Base-by-base conservation (phyloP, 2,888 invertebrate genomes). In the Colletes collaris region DNA sequence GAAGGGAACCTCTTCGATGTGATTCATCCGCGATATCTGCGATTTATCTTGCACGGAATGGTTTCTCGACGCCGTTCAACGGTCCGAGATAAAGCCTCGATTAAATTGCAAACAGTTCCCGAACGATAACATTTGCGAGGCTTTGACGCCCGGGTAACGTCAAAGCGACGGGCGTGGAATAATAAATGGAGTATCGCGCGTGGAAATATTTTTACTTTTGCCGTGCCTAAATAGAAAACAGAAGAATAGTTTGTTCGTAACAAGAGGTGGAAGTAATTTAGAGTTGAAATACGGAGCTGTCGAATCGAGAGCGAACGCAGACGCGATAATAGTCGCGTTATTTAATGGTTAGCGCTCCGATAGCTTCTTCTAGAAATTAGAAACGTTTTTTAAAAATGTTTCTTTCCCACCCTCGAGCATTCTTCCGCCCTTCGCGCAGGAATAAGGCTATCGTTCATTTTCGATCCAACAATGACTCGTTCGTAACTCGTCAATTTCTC, bases 11-110 rank as follows among this genome's bases (percentile, higher is more conserved):
- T 56, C 55, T 49, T 50, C 53, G 56, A 40, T 19, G 50, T 63
- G 75, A 78, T 66, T 78, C 66, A 69, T 49, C 71, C 27, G 56
- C 16, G 49, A 49, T 71, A 71, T 67, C 70, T 49, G 70, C 62
- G 66, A 69, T 76, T 76, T 67, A 56, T 78, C 78, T 65, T 35
- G 49, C 73, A 4, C 50, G n/a, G 13, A 8, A 19, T 16, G 64
- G 46, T 2, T 35, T n/a, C 13, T n/a, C 6, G 35, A 40, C 44
- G 46, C 4, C 19, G 27, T 11, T 49, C 4, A 16, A 11, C 27
- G 55, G 6, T n/a, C 27, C 8, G 27, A 49, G 52, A 58, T 44
- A 50, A 50, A 52, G 37, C 40, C 27, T 10, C 19, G 16, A 19
- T 59, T 11, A 66, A 73, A n/a, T 56, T 16, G 56, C 37, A 10